Evolutionary conservation across 2,888 invertebrate genomes (phyloP), one percentile per base, ranked within the genome.

Genomic region (Trilocha varians): DNA sequence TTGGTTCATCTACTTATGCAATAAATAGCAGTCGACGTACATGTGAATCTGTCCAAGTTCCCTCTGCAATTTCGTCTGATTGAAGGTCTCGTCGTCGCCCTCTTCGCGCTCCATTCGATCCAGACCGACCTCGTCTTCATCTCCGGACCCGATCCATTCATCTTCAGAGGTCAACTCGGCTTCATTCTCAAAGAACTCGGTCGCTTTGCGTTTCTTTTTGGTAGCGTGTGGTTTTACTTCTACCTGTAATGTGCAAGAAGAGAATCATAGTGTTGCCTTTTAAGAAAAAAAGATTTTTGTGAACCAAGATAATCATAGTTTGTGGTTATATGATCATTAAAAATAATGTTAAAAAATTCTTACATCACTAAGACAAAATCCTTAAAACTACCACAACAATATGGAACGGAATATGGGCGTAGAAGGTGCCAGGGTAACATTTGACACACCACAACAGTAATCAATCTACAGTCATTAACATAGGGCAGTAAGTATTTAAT

Each of bases 131-230:
- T 96, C 95, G 70, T 96, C 95, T 73, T 94, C 97, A 62, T 96
- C 96, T 0, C 90, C 96, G 36, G 95, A 95, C 0, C 91, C 95
- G 1, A 66, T 65, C 91, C 93, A 94, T 52, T 96, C 96, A 2
- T 94, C 95, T 62, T 96, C 97, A 0, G 96, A 95, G 0, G 82
- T 82, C 25, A 98, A 75, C 62, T 97, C 97, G 0, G 97, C 97
- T 77, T 98, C 97, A 33, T 91, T 88, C 53, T 98, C 97, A 41
- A 97, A 87, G 82, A 95, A 98, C 39, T 93, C 92, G 1, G 85
- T 73, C 0, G 88, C 87, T 39, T 88, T 88, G 36, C 84, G 80
- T 46, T 80, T 87, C 50, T 74, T 76, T 47, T 77, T 78, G 1
- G 51, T 49, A 18, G 64, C 69, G 11, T 59, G 53, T 2, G 62